These are phyloP conservation scores for Hycleus cichorii DNA, from an alignment of 1,140 invertebrate genomes.

Conservation along the genomic window DNA sequence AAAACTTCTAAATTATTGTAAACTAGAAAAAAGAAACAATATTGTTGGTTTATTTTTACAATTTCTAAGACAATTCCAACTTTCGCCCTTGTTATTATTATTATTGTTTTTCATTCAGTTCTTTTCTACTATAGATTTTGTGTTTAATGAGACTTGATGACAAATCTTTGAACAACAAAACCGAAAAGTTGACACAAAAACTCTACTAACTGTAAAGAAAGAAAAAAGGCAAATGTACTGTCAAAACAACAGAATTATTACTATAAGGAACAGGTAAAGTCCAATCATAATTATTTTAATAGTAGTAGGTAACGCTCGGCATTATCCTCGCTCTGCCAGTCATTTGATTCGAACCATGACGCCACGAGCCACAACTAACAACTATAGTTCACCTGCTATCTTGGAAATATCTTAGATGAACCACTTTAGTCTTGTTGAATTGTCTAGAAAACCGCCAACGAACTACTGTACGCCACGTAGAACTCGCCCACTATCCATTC, in stretches of 20 bases:
- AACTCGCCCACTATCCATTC: too few species aligned
- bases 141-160: conserved; percentile 2
- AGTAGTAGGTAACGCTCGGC: conserved; percentile 38
- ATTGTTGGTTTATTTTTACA: too few species aligned
- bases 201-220: conserved; percentile 10
- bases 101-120: too few species aligned
- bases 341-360: conserved; percentile 45
- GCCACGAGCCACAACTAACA: conserved; percentile 41
- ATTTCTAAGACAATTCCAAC: too few species aligned
- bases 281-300: conserved; percentile 43
- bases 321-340: conserved; percentile 44
- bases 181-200: conserved; percentile 10
- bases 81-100: too few species aligned
- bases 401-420: conserved; percentile 31
- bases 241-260: conserved; percentile 33
- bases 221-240: conserved; percentile 14
- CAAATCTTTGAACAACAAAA: neutral
- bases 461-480: too few species aligned
- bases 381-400: conserved; percentile 40
- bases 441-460: too few species aligned
- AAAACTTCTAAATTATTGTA: too few species aligned
- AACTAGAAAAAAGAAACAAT: too few species aligned
- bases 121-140: too few species aligned
- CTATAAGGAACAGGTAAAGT: conserved; percentile 34
- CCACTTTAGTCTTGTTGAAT: conserved; percentile 19